phyloP scores from a whole-genome alignment of 2,797 vertebrate species.

The Tympanoctomys barrerae region DNA sequence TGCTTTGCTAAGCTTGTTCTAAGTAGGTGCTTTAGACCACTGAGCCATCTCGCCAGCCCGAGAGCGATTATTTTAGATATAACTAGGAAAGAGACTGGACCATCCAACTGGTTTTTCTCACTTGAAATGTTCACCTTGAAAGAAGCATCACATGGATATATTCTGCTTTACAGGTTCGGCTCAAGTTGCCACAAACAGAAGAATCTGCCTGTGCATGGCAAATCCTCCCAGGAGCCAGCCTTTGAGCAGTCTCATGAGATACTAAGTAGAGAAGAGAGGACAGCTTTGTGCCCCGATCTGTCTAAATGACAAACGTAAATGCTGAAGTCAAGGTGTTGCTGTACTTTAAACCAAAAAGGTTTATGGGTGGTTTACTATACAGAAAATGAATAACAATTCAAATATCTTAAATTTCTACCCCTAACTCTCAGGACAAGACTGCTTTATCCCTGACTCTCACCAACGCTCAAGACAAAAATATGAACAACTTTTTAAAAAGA shows the following conservation, averaged over 20 bases:
- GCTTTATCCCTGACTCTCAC: neutral
- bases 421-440: neutral
- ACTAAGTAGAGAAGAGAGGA: neutral
- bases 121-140: neutral
- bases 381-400: neutral
- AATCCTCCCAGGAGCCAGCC: neutral
- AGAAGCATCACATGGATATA: too few species aligned
- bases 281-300: neutral
- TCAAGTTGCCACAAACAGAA: neutral
- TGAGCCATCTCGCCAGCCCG: too few species aligned
- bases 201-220: neutral
- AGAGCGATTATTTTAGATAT: neutral
- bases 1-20: too few species aligned
- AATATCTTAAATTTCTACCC: neutral
- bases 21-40: too few species aligned
- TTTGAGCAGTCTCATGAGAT: neutral
- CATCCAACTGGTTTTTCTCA: neutral
- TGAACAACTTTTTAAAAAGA: neutral
- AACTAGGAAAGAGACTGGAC: neutral
- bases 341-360: neutral
- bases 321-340: neutral
- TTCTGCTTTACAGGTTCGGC: neutral
- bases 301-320: neutral
- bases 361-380: neutral
- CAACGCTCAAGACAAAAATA: neutral